phyloP scores from a whole-genome alignment of 1,140 invertebrate genomes.

The Holcopasites calliopsidis region DNA sequence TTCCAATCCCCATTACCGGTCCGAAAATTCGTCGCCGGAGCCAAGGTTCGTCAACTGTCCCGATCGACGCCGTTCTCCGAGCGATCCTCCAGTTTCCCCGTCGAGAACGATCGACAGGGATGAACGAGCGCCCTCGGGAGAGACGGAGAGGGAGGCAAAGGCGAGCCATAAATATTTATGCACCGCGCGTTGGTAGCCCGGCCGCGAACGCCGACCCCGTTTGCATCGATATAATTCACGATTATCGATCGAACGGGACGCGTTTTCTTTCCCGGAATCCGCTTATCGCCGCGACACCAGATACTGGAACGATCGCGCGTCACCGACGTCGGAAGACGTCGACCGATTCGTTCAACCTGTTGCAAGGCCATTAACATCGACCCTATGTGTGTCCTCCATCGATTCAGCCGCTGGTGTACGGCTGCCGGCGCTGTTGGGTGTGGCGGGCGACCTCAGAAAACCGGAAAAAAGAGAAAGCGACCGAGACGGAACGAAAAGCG shows the following conservation, averaged over 20 bases:
- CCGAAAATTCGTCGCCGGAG: background rate
- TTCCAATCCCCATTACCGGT: slow-evolving; percentile 16
- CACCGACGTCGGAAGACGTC: slow-evolving; percentile 51
- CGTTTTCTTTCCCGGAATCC: slow-evolving; percentile 43
- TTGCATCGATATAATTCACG: slow-evolving; percentile 49
- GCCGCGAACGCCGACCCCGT: slow-evolving; percentile 1
- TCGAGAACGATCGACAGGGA: background rate
- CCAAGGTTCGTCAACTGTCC: background rate
- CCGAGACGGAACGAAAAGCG: slow-evolving; percentile 29
- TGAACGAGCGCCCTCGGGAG: background rate
- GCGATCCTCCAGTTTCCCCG: background rate
- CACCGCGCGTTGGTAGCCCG: slow-evolving; percentile 1
- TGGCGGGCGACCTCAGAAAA: slow-evolving; percentile 57
- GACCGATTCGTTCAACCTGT: slow-evolving; percentile 66
- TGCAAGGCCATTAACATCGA: slow-evolving; percentile 64
- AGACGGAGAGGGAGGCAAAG: background rate
- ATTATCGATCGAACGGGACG: slow-evolving; percentile 34
- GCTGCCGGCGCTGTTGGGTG: slow-evolving; percentile 42
- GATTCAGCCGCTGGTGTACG: slow-evolving; percentile 57
- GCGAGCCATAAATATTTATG: slow-evolving; percentile 38
- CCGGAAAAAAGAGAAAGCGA: slow-evolving; percentile 59
- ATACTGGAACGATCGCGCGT: slow-evolving; percentile 44
- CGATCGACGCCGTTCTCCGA: background rate
- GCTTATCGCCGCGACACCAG: slow-evolving; percentile 55
- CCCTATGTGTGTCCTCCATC: slow-evolving; percentile 60